Percentiles rank a stretch among this genome's conserved stretches.
Evolutionary conservation across 1,140 invertebrate genomes (phyloP).

Genomic region (Drosophila erecta): DNA sequence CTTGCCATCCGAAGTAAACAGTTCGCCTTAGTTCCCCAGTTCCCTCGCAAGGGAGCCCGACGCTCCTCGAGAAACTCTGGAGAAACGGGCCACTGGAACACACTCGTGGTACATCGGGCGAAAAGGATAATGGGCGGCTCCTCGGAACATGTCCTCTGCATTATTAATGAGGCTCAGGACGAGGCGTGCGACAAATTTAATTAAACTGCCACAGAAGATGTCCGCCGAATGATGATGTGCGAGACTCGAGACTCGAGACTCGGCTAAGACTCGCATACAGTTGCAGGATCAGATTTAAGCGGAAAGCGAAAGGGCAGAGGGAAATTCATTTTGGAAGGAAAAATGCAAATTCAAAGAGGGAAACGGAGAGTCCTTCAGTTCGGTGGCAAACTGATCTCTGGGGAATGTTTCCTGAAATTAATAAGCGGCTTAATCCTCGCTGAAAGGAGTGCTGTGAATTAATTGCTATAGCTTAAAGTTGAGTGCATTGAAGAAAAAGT

Average conservation of each 20-base stretch:
- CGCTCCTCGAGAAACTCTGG: constrained; percentile 14
- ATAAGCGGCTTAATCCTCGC: not conserved
- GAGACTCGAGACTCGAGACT: constrained; percentile 10
- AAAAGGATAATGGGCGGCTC: constrained; percentile 35
- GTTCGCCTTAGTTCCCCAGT: not conserved
- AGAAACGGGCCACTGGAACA: constrained; percentile 22
- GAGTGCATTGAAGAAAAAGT: too few relatives aligned
- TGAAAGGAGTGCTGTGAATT: too few relatives aligned
- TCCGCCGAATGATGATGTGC: constrained; percentile 38
- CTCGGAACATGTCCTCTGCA: constrained; percentile 55
- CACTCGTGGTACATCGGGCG: constrained; percentile 18
- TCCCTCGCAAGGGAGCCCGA: not conserved
- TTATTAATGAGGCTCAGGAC: constrained; percentile 67
- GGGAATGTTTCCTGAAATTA: constrained; percentile 6
- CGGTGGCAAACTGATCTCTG: constrained; percentile 21
- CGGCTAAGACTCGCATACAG: constrained; percentile 34
- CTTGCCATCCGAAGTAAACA: constrained; percentile 1
- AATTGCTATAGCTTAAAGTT: too few relatives aligned
- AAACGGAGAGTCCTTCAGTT: not conserved
- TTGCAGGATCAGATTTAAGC: constrained; percentile 28
- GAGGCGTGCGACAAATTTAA: constrained; percentile 62
- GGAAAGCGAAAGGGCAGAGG: not conserved
- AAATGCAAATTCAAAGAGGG: not conserved
- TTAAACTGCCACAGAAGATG: constrained; percentile 62
- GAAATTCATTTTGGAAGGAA: not conserved